phyloP scores from a whole-genome alignment of 2,113 vertebrate genomes.

The Nesoenas mayeri region DNA sequence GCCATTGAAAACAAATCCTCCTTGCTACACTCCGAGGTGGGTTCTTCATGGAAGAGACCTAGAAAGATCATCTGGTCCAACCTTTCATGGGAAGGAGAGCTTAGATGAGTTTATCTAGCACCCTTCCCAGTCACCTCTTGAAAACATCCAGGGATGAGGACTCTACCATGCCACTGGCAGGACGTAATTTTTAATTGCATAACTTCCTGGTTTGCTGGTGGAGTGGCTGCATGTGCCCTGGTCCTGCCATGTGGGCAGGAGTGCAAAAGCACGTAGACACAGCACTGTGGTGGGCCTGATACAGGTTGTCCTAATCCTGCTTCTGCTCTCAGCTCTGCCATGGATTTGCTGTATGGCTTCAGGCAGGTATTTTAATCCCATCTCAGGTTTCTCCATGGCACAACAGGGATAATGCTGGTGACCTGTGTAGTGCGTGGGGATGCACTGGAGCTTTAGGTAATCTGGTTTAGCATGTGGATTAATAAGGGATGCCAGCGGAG shows the following conservation, averaged over 20 bases:
- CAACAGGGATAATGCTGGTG: neutral
- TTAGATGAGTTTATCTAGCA: neutral
- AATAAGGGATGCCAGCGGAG: neutral
- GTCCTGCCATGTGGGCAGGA: neutral
- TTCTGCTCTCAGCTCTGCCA: neutral
- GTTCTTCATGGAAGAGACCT: neutral
- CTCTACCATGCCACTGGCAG: neutral
- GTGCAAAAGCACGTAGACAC: neutral
- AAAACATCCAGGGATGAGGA: neutral
- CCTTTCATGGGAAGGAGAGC: fast-evolving
- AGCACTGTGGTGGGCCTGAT: neutral
- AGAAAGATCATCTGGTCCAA: neutral
- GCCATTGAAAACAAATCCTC: neutral
- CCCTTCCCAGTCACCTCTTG: neutral
- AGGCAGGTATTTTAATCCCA: neutral
- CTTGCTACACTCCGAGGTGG: neutral
- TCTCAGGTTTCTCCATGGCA: neutral
- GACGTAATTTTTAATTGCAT: neutral
- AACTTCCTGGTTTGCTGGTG: neutral
- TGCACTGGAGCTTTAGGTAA: neutral
- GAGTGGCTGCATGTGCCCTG: fast-evolving
- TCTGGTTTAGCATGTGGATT: neutral
- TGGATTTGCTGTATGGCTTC: neutral
- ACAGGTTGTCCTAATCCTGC: neutral
- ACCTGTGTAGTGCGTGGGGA: neutral